Evolutionary conservation across 2,113 vertebrate genomes (phyloP), one percentile per base, ranked within the genome.

Genomic region (Urocitellus parryii): DNA sequence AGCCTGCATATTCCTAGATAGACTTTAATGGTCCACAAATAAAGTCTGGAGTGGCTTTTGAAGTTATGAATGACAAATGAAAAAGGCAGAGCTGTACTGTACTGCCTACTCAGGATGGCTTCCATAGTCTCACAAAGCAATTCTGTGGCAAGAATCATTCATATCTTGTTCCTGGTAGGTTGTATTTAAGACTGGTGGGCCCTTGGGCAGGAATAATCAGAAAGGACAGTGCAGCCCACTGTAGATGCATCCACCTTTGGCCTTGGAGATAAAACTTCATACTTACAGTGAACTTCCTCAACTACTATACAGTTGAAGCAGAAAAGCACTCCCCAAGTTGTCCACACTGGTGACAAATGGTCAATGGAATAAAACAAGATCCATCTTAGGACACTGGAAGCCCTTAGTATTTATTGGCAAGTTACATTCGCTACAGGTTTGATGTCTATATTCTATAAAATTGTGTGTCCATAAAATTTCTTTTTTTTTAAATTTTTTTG

Each of bases 281-380:
- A 12, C 8, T 68, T n/a, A 8, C 17, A 80, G 20, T 9, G 65
- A 73, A 58, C 34, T 85, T 37, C 78, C 53, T 74, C 42, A 45
- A 24, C 70, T n/a, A 7, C 16, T 79, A 13, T 45, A 13, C 12
- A 27, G 11, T 39, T 67, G 42, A 39, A 12, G 7, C 42, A 67
- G 34, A 68, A 25, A 78, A 51, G 25, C 17, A 2, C 5, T 63
- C 1, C 24, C 29, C 1, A 4, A 6, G 0, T 48, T 8, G 10
- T 73, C 22, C 17, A 18, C 2, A 2, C 12, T 10, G 53, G 3
- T 22, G 12, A 73, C 79, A 72, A 76, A 6, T 29, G 8, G 27
- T 67, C 53, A 63, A 5, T 94, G 45, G 13, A 48, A 92, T 70
- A 22, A 67, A 78, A 72, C 39, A 53, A 16, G 1, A 34, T 61